These are phyloP conservation scores for Linepithema humile DNA, from an alignment of 1,140 invertebrate genomes.

Conservation along the genomic window DNA sequence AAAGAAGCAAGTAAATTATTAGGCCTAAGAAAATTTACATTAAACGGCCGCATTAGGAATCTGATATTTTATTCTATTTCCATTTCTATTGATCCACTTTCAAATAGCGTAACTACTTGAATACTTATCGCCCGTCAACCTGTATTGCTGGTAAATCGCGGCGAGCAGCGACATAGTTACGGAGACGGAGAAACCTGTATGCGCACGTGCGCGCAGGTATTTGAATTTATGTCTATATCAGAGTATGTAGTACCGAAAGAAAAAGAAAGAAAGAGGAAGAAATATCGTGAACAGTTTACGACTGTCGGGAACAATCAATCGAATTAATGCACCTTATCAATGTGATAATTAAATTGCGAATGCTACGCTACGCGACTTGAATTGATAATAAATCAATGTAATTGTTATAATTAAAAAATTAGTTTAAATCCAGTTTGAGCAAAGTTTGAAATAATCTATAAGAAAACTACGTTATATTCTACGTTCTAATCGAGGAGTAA, in stretches of 20 bases:
- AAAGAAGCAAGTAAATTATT: background rate
- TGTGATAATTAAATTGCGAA: slow-evolving; percentile 71
- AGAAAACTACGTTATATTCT: background rate
- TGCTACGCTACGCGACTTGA: background rate
- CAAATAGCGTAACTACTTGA: background rate
- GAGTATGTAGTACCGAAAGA: background rate
- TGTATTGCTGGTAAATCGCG: slow-evolving; percentile 33
- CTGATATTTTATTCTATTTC: background rate
- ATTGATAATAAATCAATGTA: background rate
- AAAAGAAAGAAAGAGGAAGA: background rate
- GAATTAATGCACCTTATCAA: slow-evolving; percentile 29
- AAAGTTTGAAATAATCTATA: background rate
- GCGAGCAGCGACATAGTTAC: background rate
- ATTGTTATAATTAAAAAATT: background rate
- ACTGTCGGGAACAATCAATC: slow-evolving; percentile 51
- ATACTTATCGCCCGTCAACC: slow-evolving; percentile 18
- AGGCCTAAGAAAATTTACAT: background rate
- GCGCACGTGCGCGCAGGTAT: slow-evolving; percentile 5
- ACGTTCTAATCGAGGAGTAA: no score
- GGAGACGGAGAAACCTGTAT: background rate
- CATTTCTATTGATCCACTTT: background rate
- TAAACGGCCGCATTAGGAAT: background rate
- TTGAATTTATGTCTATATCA: slow-evolving; percentile 64
- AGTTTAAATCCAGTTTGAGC: background rate
- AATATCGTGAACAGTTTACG: slow-evolving; percentile 52